phyloP scores from a whole-genome alignment of 2,797 vertebrate species.

The Prunella strophiata region DNA sequence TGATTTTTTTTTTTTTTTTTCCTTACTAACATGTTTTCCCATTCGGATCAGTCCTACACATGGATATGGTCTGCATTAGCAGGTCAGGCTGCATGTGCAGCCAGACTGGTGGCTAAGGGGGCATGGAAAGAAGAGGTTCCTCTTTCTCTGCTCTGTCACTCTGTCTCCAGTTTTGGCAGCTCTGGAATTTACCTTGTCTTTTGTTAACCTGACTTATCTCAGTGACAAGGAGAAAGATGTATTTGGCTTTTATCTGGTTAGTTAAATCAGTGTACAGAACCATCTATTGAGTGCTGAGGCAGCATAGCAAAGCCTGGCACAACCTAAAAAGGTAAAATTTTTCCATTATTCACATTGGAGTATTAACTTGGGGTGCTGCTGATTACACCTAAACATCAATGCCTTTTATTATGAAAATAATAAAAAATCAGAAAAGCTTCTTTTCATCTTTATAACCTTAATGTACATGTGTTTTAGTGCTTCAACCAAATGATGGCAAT shows the following conservation, averaged over 20 bases:
- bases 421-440: not conserved
- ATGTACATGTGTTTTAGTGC: not conserved
- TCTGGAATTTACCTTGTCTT: not conserved
- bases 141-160: not conserved
- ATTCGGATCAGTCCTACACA: not conserved
- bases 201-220: not conserved
- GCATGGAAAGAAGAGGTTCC: not conserved
- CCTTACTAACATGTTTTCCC: not conserved
- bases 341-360: not conserved
- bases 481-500: not conserved
- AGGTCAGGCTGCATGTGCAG: not conserved
- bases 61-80: not conserved
- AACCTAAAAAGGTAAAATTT: not conserved
- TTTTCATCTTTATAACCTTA: not conserved
- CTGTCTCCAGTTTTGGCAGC: not conserved
- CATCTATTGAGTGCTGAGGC: not conserved
- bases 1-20: not conserved
- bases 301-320: not conserved
- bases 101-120: not conserved
- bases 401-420: constrained; percentile 30
- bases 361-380: constrained; percentile 2
- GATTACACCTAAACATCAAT: not conserved
- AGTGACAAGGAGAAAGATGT: not conserved
- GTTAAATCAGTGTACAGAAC: not conserved
- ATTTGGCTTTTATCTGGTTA: not conserved